Base-by-base conservation (phyloP, 1,140 invertebrate genomes). In the Microplitis mediator region DNA sequence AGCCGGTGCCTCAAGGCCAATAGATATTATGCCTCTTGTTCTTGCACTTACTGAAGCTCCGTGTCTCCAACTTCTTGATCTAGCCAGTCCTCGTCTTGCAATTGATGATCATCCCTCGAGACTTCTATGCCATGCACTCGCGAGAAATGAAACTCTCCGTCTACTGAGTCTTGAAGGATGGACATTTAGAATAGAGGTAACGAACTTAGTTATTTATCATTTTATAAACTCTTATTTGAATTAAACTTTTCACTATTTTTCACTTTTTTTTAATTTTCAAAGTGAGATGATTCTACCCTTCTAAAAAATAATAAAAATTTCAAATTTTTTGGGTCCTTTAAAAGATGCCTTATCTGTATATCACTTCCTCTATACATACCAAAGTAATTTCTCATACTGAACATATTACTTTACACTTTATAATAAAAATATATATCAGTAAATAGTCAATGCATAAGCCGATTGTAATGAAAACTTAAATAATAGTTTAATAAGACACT, bases 121-220 rank as follows among this genome's bases (percentile, higher is more conserved):
- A 68, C 82, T 90, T 16, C 82, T 89, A 0, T 87, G 88, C 56
- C 86, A 88, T 72, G 86, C 88, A 13, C 80, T 90, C 4, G 84
- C 85, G 5, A 87, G 88, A 64, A 90, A 90, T 76, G 80, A 77
- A 2, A 88, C 86, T 5, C 82, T 90, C 0, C 79, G 88, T 14
- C 80, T 90, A 4, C 82, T 90, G 14, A 88, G 87, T 68, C 78
- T 90, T 36, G 89, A 89, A 71, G 89, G 89, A 50, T 90, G 89
- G 89, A 90, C 87, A 16, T 88, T 90, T 66, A 83, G 88, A 69
- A 86, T 90, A 74, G 89, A 90, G 85, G 89, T 89, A 72, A 83
- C 82, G 75, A 23, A 23, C 23, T 23, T 23, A 23, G 23, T 23
- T 23, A 23, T 23, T 23, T 23, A 13, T 71, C 2, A 52, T 39